A percentile compares a stretch with the other conserved stretches of the same genome.
Evolutionary conservation across 1,140 invertebrate species (phyloP).

Genomic region (Oncopodura yosiiana): DNA sequence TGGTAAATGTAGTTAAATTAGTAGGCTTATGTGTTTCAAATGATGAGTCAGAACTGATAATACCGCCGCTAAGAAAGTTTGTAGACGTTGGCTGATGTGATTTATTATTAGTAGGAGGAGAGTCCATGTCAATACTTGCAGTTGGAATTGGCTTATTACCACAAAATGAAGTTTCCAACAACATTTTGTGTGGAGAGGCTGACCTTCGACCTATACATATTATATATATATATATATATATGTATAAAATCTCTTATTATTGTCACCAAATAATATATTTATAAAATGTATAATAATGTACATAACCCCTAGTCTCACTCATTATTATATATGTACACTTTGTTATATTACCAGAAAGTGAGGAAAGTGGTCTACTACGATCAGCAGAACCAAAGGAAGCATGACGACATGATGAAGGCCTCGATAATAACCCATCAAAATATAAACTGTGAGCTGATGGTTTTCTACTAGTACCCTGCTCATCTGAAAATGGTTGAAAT

Average conservation of each 20-base stretch:
- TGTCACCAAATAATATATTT: too few relatives aligned
- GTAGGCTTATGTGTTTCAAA: conserved; percentile 16
- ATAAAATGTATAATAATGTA: too few relatives aligned
- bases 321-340: too few relatives aligned
- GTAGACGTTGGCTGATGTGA: not conserved
- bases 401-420: conserved; percentile 19
- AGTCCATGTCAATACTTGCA: conserved; percentile 44
- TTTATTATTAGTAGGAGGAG: conserved; percentile 35
- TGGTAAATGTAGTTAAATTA: conserved; percentile 13
- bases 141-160: conserved; percentile 56
- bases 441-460: conserved; percentile 33
- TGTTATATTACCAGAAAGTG: conserved; percentile 7
- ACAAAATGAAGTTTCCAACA: conserved; percentile 79
- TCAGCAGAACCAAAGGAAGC: conserved; percentile 28
- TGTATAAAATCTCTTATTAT: too few relatives aligned
- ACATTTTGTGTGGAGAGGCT: conserved; percentile 75
- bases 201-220: conserved; percentile 54
- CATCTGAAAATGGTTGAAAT: conserved; percentile 12
- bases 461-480: conserved; percentile 18
- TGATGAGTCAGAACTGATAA: conserved; percentile 34
- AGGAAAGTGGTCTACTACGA: conserved; percentile 20
- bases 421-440: conserved; percentile 24
- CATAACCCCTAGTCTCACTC: too few relatives aligned
- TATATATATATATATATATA: too few relatives aligned
- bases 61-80: not conserved